phyloP scores from a whole-genome alignment of 2,888 invertebrate genomes.

The Tetropium fuscum region DNA sequence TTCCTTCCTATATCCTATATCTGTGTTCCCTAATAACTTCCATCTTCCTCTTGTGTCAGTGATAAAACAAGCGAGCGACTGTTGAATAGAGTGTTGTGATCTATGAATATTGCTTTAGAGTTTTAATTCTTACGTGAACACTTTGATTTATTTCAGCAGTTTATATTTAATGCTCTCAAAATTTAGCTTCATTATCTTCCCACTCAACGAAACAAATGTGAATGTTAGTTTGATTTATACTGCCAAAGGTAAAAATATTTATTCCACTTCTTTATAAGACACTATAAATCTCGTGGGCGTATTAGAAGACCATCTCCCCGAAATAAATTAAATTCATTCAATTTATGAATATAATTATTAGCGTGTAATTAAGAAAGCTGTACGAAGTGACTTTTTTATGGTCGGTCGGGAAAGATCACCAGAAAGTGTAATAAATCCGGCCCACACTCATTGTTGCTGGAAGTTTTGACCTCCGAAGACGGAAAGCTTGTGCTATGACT shows the following conservation, averaged over 20 bases:
- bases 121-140: too few relatives aligned
- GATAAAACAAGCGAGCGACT: too few relatives aligned
- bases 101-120: too few relatives aligned
- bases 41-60: too few relatives aligned
- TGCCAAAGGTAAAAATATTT: constrained; percentile 31
- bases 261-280: constrained; percentile 35
- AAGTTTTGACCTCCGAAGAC: constrained; percentile 51
- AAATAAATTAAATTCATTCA: constrained; percentile 42
- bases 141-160: too few relatives aligned
- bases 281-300: constrained; percentile 37
- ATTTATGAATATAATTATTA: constrained; percentile 49
- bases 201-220: not conserved
- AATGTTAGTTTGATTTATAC: constrained; percentile 27
- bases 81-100: too few relatives aligned
- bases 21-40: too few relatives aligned
- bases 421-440: constrained; percentile 55
- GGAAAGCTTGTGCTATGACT: constrained; percentile 49
- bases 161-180: not conserved
- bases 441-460: constrained; percentile 56
- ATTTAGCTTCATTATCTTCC: not conserved
- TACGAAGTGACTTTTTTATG: constrained; percentile 42
- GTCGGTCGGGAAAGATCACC: constrained; percentile 40
- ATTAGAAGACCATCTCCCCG: constrained; percentile 31
- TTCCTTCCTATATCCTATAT: too few relatives aligned
- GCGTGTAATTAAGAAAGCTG: constrained; percentile 47